Evolutionary conservation across 2,113 vertebrate genomes (phyloP), one percentile per base, ranked within the genome.

Genomic region (Hippocampus comes): DNA sequence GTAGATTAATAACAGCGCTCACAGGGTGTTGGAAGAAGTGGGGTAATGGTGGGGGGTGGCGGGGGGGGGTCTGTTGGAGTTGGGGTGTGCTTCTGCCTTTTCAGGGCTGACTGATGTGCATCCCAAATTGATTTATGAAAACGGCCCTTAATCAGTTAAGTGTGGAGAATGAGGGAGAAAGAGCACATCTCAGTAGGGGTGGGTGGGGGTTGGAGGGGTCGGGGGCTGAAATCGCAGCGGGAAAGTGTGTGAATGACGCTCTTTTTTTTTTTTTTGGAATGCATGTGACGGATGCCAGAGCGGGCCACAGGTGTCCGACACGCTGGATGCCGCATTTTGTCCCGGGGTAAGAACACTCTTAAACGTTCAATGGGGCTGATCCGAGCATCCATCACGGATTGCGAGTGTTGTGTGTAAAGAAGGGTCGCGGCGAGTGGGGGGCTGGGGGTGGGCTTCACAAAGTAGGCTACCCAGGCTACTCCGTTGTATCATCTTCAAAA

Each of bases 41-140:
- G 42, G 5, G 4, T 17, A 51, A 51, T 17, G 15, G 15, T 17
- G 17, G 4, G 15, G 17, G 42, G 15, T 5, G n/a, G n/a, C 10
- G 2, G 93, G 82, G 83, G 94, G 94, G 93, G 93, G 0, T 34
- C 34, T 34, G 92, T 15, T 21, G 51, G 18, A 20, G n/a, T n/a
- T 10, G 53, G 20, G 53, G 21, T 7, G 53, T 9, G 7, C 2
- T 23, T 89, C 93, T 91, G 90, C 93, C 94, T 94, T 95, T 98
- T 97, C 94, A 96, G 88, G 91, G 92, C 94, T 97, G 97, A 98
- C 95, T 97, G 96, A 98, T 97, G 95, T 96, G 95, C 97, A 91
- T 98, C 95, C 94, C 97, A 97, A 98, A 98, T 97, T 98, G 96
- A 97, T 97, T 97, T 97, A 97, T 97, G 95, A 94, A 96, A 97